These are phyloP conservation scores for Anas platyrhynchos DNA, from an alignment of 2,113 vertebrate genomes.

Conservation along the genomic window DNA sequence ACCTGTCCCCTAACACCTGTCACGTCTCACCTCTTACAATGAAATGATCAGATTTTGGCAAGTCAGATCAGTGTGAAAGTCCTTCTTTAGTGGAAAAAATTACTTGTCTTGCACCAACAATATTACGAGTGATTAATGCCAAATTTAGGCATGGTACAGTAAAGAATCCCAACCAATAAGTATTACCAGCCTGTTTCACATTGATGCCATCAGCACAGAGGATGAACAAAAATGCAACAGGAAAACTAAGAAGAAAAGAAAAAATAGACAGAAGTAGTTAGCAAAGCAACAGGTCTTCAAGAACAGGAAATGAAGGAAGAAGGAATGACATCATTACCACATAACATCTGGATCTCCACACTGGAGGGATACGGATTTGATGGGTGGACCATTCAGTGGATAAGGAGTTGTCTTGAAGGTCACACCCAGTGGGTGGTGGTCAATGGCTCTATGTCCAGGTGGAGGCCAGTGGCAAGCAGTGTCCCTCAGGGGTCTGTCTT, in stretches of 20 bases:
- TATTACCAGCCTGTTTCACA: neutral
- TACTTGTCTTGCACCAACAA: neutral
- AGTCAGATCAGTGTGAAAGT: neutral
- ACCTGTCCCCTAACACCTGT: neutral
- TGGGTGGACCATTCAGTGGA: no score
- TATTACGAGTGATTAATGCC: neutral
- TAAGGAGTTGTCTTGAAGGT: no score
- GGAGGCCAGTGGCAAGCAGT: no score
- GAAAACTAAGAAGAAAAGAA: neutral
- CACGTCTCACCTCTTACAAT: neutral
- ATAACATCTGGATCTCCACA: no score
- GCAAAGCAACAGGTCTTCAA: neutral
- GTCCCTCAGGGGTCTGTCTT: no score
- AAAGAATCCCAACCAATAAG: neutral
- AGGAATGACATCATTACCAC: no score
- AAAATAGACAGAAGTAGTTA: neutral
- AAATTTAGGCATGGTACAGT: neutral
- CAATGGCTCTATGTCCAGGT: no score
- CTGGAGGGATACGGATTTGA: no score
- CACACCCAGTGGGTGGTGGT: no score
- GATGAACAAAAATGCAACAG: neutral
- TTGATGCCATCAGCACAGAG: fast-evolving
- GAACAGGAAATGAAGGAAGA: neutral
- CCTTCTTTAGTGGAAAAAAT: neutral
- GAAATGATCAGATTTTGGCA: neutral